Evolutionary conservation across 1,140 invertebrate species (phyloP).

Genomic region (Pteromalus puparum): DNA sequence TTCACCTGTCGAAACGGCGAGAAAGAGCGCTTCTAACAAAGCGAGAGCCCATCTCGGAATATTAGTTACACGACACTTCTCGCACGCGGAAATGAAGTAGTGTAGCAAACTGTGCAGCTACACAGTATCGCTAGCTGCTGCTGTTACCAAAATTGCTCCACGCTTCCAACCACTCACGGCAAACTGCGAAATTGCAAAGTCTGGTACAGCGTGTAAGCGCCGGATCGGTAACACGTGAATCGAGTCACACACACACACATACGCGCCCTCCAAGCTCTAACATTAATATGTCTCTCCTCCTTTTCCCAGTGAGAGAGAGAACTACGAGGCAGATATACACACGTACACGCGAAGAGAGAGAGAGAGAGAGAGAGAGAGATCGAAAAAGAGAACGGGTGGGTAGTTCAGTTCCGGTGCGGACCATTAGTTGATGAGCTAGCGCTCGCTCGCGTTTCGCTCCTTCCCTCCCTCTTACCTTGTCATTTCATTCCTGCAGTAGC

Average conservation of each 20-base stretch:
- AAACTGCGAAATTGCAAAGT: slow-evolving; percentile 17
- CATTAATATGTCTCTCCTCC: slow-evolving; percentile 14
- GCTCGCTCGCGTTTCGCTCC: slow-evolving; percentile 54
- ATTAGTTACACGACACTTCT: not conserved
- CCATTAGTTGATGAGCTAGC: slow-evolving; percentile 76
- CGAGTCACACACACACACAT: not conserved
- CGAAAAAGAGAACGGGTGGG: slow-evolving; percentile 48
- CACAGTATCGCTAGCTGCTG: not conserved
- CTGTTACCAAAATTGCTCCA: slow-evolving; percentile 8
- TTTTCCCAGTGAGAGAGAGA: not conserved
- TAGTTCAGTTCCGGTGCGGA: slow-evolving; percentile 72
- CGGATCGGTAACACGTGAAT: not conserved
- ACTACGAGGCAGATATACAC: not conserved
- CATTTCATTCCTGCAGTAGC: slow-evolving; percentile 49
- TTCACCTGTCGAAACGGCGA: not conserved
- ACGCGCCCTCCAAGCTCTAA: not conserved
- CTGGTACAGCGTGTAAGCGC: not conserved
- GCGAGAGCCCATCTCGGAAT: not conserved
- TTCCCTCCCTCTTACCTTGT: slow-evolving; percentile 52
- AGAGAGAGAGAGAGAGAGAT: not conserved
- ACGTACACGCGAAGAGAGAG: not conserved
- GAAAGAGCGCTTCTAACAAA: not conserved
- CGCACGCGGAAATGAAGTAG: slow-evolving; percentile 4
- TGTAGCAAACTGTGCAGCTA: not conserved
- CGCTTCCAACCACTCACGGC: not conserved